Conservation (phyloP, 2,888 invertebrate genomes). For the Aethes cnicana region DNA sequence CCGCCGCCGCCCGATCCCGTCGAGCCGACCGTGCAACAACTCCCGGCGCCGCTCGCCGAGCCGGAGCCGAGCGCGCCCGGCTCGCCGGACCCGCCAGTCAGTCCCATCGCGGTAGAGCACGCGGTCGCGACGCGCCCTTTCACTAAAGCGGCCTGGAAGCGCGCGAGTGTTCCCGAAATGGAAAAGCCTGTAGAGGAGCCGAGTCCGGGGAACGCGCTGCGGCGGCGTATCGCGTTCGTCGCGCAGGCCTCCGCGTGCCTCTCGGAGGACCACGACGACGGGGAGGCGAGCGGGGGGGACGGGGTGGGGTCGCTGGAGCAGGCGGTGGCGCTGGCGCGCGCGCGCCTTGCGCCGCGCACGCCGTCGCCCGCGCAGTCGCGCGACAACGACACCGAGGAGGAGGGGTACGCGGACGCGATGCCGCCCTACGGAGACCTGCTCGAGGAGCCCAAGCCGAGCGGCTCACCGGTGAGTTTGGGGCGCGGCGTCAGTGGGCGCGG, state of each 20-base stretch:
- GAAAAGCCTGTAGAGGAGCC: conserved; percentile 71
- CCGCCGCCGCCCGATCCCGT: conserved; percentile 41
- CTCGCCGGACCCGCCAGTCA: conserved; percentile 50
- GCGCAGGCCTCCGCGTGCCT: conserved; percentile 76
- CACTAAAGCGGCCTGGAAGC: conserved; percentile 79
- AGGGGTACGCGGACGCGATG: conserved; percentile 74
- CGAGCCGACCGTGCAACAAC: conserved; percentile 29
- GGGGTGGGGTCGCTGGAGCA: conserved; percentile 77
- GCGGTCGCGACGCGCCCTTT: conserved; percentile 79
- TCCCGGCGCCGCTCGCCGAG: conserved; percentile 17
- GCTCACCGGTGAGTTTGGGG: conserved; percentile 61
- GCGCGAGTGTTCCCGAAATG: conserved; percentile 64
- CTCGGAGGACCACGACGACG: conserved; percentile 78
- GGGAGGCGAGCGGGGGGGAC: conserved; percentile 63
- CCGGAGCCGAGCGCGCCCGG: conserved; percentile 35
- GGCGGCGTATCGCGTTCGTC: conserved; percentile 80
- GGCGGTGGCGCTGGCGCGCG: conserved; percentile 53
- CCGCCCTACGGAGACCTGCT: conserved; percentile 80
- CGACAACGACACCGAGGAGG: conserved; percentile 71
- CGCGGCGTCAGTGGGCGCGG: conserved; percentile 57
- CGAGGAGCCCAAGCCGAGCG: conserved; percentile 61
- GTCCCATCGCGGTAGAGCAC: conserved; percentile 71
- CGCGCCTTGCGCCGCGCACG: conserved; percentile 59
- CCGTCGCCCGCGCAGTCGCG: conserved; percentile 65
- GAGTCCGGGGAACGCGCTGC: conserved; percentile 68